Evolutionary conservation across 2,113 vertebrate species (phyloP).

Genomic region (Pungitius pungitius): DNA sequence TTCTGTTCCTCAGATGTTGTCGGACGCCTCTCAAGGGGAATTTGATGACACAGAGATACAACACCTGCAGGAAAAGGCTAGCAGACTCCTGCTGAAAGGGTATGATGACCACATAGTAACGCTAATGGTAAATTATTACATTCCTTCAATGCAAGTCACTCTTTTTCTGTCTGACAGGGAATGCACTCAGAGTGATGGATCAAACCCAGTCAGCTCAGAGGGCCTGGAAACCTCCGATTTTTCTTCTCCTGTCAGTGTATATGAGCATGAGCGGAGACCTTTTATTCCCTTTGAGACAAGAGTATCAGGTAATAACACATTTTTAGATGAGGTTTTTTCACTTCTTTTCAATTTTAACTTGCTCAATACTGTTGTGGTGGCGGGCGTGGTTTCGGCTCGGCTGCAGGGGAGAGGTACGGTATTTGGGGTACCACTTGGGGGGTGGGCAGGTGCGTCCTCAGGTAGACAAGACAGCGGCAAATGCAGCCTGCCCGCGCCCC

Average conservation of each 20-base stretch:
- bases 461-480: too few species aligned
- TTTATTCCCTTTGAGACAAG: slow-evolving; percentile 52
- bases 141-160: slow-evolving; percentile 12
- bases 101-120: slow-evolving; percentile 39
- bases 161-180: slow-evolving; percentile 68
- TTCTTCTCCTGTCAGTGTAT: slow-evolving; percentile 69
- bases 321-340: background rate
- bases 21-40: slow-evolving; percentile 72
- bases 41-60: slow-evolving; percentile 80
- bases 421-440: too few species aligned
- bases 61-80: slow-evolving; percentile 83
- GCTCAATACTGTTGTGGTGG: background rate
- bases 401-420: too few species aligned
- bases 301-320: background rate
- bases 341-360: background rate
- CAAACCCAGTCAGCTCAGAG: slow-evolving; percentile 77
- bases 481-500: too few species aligned
- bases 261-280: slow-evolving; percentile 61
- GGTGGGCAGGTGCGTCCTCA: too few species aligned
- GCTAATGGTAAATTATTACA: background rate
- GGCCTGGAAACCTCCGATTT: slow-evolving; percentile 74
- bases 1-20: slow-evolving; percentile 60
- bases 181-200: slow-evolving; percentile 69
- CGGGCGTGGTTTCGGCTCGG: too few species aligned
- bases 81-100: slow-evolving; percentile 82